Base-by-base conservation (phyloP, 2,113 vertebrate species). In the Triplophysa siluroides region DNA sequence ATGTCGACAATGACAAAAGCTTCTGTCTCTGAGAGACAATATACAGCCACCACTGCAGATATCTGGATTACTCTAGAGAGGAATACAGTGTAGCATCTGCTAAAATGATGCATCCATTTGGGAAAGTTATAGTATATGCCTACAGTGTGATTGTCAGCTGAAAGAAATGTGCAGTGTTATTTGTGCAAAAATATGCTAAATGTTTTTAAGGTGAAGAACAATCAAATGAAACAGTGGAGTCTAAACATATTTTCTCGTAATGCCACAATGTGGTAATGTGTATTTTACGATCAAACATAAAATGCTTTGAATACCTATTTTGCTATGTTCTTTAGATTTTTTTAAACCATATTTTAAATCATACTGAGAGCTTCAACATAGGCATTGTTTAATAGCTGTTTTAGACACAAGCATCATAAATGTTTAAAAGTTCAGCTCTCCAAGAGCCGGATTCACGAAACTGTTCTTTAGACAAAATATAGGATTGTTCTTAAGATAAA, bases 31-130 rank as follows among this genome's bases (percentile, higher is more conserved):
- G 66, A 69, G 47, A 64, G 13, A 58, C n/a, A 61, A 65, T 38
- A 41, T 13, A 16, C 50, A 43, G 54, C 78, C 24, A 60, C 67
- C 45, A 72, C 26, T 18, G 73, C 61, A 43, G 61, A 81, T 47
- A 33, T 45, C 67, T 70, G 67, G 81, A 74, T 82, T 73, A 62
- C 69, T 78, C 47, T 78, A 16, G 38, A 80, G 38, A 77, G 82
- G 64, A 80, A 68, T 79, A 47, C 23, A 80, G 54, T 54, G 14
- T 41, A 68, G 79, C 78, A 83, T 77, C 82, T 83, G 66, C 66
- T 77, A 47, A 43, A 52, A 41, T 72, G 50, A 68, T 60, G 24
- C n/a, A 24, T 69, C 4, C 61, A 33, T 62, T 45, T 83, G 23
- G 60, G 29, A 75, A 75, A 45, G 21, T 62, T 64, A 1, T 6